Evolutionary conservation across 2,797 vertebrate species (phyloP), one percentile per base, ranked within the genome.

Genomic region (Antennarius maculatus): DNA sequence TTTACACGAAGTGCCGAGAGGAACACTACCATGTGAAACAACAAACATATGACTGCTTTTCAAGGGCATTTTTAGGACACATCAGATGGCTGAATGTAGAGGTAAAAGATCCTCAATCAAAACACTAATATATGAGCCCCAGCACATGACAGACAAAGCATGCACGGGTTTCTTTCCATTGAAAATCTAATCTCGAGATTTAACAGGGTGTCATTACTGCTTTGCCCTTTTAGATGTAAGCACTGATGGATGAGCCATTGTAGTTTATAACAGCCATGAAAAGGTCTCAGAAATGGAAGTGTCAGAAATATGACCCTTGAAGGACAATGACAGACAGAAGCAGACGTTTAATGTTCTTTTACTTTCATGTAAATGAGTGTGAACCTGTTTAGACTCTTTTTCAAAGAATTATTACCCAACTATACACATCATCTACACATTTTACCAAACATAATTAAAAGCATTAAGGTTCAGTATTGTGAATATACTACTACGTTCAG

Each of bases 181-280:
- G 63, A 76, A 79, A 88, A 86, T 74, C 82, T 86, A 76, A 88
- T 89, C 77, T 87, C 66, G 12, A 66, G 68, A 80, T 81, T 81
- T 84, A 83, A 84, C 80, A 78, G 71, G 80, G 74, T 57, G 63
- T 79, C 74, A 86, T 89, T 88, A 89, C 64, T 3, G 42, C 75
- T 50, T 62, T 59, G 74, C 68, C 82, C 66, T 76, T 87, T 68
- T 59, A 71, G 71, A 81, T 51, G 68, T 60, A 77, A 77, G 77
- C 68, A 49, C 71, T 73, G 85, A 72, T 54, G 68, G 81, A 84
- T 75, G 69, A 86, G 79, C 74, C 78, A 86, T 80, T 79, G 74
- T 53, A 57, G 77, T 79, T 74, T 80, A 83, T 86, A 91, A 91
- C 74, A 78, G 73, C 83, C 87, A 80, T 84, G 83, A 86, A 87